Evolutionary conservation across 2,797 vertebrate genomes (phyloP), one percentile per base, ranked within the genome.

Genomic region (Apogon talboti): DNA sequence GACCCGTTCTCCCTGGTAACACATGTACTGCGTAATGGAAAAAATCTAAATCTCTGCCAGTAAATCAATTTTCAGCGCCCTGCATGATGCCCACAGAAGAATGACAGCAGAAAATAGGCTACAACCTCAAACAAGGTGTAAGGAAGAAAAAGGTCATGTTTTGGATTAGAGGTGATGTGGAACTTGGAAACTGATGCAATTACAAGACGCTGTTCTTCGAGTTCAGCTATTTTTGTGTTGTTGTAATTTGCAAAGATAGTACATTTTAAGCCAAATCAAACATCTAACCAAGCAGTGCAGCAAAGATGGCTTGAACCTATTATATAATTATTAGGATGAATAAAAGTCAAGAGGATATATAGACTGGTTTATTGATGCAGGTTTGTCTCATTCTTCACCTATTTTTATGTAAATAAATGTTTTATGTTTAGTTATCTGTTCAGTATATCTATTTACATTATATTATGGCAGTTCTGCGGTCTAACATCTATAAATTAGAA

Each of bases 1-100:
- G 28, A 33, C 48, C 62, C 62, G 33, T 65, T 59, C 43, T 5
- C 70, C 79, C 79, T 59, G 86, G 87, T 77, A 82, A 75, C 79
- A 82, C 61, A 70, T 79, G 81, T 77, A 76, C 89, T 83, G 58
- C 76, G 89, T 92, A 91, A 93, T 89, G 91, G 92, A 94, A 35
- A 35, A 35, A 35, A 93, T 65, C 56, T 71, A 82, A 78, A 90
- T 91, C 90, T 87, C 87, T 89, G 84, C 88, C 90, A 90, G 85
- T 84, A 89, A 93, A 89, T 91, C 85, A 82, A 75, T 87, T 91
- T 88, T 84, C 76, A 86, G 80, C 62, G 38, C 79, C 63, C 81
- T 69, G 86, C 78, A 41, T 83, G 71, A 82, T 76, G 76, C 72
- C 56, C 37, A 35, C 49, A 70, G 74, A 48, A 76, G 68, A 74